A percentile compares a stretch with the other conserved stretches of the same genome.
phyloP scores from a whole-genome alignment of 92 coral and sea anemone genomes.

The Paramuricea clavata region DNA sequence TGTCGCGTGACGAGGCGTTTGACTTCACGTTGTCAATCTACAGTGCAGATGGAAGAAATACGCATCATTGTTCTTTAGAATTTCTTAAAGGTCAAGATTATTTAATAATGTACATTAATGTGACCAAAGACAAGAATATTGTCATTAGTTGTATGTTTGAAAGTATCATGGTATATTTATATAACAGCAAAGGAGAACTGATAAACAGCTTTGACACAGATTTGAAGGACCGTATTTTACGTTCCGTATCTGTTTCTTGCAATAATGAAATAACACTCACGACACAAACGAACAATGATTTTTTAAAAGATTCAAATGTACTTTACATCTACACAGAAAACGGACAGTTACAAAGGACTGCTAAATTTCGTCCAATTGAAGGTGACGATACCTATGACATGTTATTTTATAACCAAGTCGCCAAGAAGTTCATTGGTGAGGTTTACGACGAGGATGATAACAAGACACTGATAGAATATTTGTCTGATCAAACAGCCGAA shows the following conservation, averaged over 20 bases:
- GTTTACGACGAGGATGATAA: not conserved
- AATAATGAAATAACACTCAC: not conserved
- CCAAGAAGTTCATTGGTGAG: not conserved
- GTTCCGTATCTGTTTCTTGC: not conserved
- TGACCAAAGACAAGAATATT: slow-evolving; percentile 4
- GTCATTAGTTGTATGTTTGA: not conserved
- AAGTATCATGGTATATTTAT: not conserved
- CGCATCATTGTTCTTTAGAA: too few species aligned
- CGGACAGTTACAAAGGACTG: not conserved
- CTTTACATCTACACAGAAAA: not conserved
- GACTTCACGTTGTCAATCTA: not conserved
- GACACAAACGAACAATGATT: not conserved
- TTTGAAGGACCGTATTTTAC: not conserved
- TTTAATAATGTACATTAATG: too few species aligned
- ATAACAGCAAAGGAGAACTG: not conserved
- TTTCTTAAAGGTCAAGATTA: not conserved
- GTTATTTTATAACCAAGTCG: not conserved
- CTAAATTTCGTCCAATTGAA: not conserved
- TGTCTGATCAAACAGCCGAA: not conserved
- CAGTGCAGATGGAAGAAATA: too few species aligned
- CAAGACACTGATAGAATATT: not conserved
- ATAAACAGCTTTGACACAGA: not conserved
- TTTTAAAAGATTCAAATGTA: too few species aligned
- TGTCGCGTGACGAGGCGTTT: too few species aligned
- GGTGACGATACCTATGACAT: not conserved